Percentiles rank a stretch among this genome's conserved stretches.
phyloP scores from a whole-genome alignment of 64 coral and sea anemone genomes.

The Montipora capricornis region DNA sequence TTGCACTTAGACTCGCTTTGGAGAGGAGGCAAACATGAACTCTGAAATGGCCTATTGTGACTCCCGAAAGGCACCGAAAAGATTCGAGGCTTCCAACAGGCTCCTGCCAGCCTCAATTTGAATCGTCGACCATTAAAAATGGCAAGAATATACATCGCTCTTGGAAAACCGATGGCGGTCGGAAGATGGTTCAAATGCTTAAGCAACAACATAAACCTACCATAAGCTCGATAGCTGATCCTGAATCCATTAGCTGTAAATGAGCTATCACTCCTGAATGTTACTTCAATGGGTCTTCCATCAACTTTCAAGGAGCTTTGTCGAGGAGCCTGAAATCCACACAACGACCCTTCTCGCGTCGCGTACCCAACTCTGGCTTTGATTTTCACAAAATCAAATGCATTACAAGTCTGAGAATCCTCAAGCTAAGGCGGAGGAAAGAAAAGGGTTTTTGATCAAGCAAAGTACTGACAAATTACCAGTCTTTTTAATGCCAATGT shows the following conservation, averaged over 20 bases:
- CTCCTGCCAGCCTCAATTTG: too few relatives aligned
- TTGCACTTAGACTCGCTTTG: too few relatives aligned
- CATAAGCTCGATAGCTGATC: slow-evolving; percentile 22
- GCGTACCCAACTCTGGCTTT: not conserved
- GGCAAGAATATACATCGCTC: too few relatives aligned
- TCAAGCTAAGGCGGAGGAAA: slow-evolving; percentile 10
- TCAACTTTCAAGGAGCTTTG: not conserved
- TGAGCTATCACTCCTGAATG: not conserved
- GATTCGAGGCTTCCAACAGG: too few relatives aligned
- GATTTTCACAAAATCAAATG: slow-evolving; percentile 28
- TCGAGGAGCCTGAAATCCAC: not conserved
- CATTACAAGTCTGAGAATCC: not conserved
- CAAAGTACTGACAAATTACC: too few relatives aligned
- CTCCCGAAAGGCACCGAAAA: too few relatives aligned
- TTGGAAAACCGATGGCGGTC: too few relatives aligned
- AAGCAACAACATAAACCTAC: not conserved
- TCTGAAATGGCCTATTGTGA: too few relatives aligned
- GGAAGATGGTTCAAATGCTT: too few relatives aligned
- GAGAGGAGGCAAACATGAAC: too few relatives aligned
- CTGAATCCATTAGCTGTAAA: slow-evolving; percentile 10
- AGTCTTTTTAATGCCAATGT: too few relatives aligned
- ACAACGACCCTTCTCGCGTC: not conserved
- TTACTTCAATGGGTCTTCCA: not conserved
- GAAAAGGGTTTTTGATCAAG: not conserved
- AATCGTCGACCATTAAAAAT: too few relatives aligned